phyloP scores from a whole-genome alignment of 2,113 vertebrate species.

The Trachemys scripta region DNA sequence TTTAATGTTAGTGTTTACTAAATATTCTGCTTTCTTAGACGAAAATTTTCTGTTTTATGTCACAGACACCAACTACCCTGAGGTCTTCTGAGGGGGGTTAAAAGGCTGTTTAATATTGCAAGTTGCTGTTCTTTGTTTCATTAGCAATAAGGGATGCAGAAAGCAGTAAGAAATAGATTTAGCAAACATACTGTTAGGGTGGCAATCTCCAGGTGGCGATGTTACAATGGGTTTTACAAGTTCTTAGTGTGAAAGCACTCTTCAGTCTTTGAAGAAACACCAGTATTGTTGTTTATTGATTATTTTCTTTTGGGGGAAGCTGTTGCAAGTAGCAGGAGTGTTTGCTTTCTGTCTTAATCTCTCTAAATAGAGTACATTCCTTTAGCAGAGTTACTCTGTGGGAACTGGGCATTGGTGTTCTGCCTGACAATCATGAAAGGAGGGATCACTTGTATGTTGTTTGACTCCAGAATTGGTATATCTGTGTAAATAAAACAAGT shows the following conservation, averaged over 20 bases:
- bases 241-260: background rate
- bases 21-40: background rate
- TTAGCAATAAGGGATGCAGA: background rate
- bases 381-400: background rate
- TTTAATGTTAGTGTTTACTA: background rate
- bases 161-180: background rate
- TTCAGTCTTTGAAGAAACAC: background rate
- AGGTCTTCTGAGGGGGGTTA: background rate
- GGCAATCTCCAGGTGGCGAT: background rate
- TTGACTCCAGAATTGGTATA: background rate
- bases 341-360: background rate
- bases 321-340: background rate
- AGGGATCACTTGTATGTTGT: background rate
- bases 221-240: background rate
- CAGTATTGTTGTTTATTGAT: background rate
- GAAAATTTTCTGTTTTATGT: background rate
- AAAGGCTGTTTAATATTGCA: background rate
- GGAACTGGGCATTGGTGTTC: background rate
- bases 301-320: background rate
- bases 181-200: background rate
- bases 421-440: background rate
- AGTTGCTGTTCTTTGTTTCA: background rate
- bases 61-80: background rate
- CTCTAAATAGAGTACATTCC: background rate
- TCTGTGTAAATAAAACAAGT: fast-evolving